Evolutionary conservation across 2,113 vertebrate species (phyloP).

Genomic region (Polyodon spathula): DNA sequence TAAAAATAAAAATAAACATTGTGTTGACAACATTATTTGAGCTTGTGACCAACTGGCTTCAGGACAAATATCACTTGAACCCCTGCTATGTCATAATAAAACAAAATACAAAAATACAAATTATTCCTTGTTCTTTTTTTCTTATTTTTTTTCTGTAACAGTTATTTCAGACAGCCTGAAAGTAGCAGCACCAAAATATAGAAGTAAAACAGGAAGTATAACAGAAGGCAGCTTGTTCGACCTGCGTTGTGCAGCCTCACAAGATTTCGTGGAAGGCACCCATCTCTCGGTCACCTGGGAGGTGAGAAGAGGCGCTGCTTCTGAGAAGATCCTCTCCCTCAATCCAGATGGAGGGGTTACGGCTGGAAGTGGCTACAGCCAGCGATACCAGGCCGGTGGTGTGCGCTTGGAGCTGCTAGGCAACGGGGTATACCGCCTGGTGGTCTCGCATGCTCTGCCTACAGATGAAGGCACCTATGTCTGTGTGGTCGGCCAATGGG

Average conservation of each 20-base stretch:
- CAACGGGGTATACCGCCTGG: conserved; percentile 57
- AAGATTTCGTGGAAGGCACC: conserved; percentile 56
- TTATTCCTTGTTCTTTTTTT: background rate
- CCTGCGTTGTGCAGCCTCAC: conserved; percentile 61
- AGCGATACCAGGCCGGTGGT: conserved; percentile 63
- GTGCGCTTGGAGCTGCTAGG: conserved; percentile 62
- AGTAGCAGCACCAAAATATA: conserved; percentile 43
- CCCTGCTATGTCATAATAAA: background rate
- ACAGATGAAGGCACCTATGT: conserved; percentile 65
- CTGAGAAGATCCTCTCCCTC: conserved; percentile 60
- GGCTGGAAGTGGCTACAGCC: conserved; percentile 46
- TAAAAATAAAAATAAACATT: too few relatives aligned
- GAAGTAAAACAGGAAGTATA: conserved; percentile 31
- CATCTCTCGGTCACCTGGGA: conserved; percentile 81
- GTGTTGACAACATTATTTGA: too few relatives aligned
- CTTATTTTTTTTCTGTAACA: conserved; percentile 24
- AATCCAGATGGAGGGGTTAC: conserved; percentile 66
- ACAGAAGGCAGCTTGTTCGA: conserved; percentile 69
- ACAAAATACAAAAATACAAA: background rate
- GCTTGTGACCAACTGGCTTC: too few relatives aligned
- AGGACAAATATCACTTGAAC: conserved; percentile 70
- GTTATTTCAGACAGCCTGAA: conserved; percentile 74
- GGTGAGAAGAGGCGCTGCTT: conserved; percentile 33
- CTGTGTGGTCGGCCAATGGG: conserved; percentile 78
- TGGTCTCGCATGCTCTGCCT: conserved; percentile 50